These are phyloP conservation scores for Abramis brama DNA, from an alignment of 2,113 vertebrate genomes.

Conservation along the genomic window DNA sequence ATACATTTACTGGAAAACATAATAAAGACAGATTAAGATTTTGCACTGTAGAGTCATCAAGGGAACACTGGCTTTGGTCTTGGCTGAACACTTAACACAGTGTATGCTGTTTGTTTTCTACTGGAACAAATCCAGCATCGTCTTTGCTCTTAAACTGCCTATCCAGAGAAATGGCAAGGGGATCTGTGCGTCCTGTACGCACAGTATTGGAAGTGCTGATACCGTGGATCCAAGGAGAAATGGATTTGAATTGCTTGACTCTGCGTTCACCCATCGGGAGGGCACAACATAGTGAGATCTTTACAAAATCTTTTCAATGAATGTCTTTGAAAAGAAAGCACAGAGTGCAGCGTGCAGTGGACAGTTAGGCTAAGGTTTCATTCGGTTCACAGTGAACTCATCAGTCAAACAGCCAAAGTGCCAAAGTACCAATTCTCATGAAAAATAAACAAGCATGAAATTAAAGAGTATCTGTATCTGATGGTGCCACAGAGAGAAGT, in stretches of 20 bases:
- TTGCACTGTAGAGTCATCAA: not conserved
- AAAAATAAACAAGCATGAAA: conserved; percentile 41
- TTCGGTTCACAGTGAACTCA: not conserved
- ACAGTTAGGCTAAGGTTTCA: not conserved
- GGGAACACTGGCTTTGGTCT: not conserved
- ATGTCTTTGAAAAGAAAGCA: conserved; percentile 10
- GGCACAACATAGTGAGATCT: not conserved
- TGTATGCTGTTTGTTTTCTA: conserved; percentile 4
- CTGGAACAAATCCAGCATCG: not conserved
- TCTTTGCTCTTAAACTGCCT: not conserved
- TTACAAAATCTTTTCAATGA: not conserved
- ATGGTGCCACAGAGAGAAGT: not conserved
- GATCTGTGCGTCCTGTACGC: not conserved
- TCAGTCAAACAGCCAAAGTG: conserved; percentile 4
- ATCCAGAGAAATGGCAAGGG: not conserved
- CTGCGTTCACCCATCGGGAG: not conserved
- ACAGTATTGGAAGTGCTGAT: conserved; percentile 5
- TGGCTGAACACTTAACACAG: not conserved
- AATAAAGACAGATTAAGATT: not conserved
- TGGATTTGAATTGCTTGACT: conserved; percentile 5
- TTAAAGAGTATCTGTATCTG: conserved; percentile 22
- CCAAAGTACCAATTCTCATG: conserved; percentile 11
- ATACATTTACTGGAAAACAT: not conserved
- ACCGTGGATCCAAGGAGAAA: conserved; percentile 6
- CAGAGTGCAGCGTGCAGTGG: not conserved